Percentiles rank a stretch among this genome's conserved stretches.
Evolutionary conservation across 2,113 vertebrate species (phyloP).

Genomic region (Sturnira hondurensis): DNA sequence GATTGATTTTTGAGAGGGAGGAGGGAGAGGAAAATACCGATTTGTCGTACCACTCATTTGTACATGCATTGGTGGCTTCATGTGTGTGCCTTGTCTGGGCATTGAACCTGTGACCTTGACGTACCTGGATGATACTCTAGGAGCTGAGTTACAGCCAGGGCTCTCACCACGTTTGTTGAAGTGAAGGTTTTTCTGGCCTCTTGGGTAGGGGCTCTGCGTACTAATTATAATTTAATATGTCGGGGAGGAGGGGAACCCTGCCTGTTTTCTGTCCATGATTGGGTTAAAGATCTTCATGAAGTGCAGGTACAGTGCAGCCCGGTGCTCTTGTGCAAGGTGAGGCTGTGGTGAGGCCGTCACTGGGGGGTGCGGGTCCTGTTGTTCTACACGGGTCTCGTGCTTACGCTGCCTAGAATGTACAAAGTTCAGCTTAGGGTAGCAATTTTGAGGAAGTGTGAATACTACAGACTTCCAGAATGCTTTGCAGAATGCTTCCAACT

Average conservation of each 20-base stretch:
- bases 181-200: background rate
- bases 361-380: background rate
- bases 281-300: background rate
- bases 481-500: background rate
- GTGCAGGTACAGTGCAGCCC: background rate
- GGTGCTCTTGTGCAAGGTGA: background rate
- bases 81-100: too few species aligned
- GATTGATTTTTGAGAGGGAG: too few species aligned
- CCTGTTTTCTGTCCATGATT: background rate
- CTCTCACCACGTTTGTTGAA: background rate
- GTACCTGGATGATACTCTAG: too few species aligned
- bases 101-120: too few species aligned
- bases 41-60: too few species aligned
- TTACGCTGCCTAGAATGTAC: background rate
- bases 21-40: too few species aligned
- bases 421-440: background rate
- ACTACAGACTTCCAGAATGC: background rate
- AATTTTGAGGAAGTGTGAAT: background rate
- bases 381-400: background rate
- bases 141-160: too few species aligned
- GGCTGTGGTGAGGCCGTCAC: background rate
- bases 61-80: too few species aligned
- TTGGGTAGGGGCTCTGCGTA: background rate
- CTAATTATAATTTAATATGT: background rate
- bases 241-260: background rate